Percentiles rank a stretch among this genome's conserved stretches.
Conservation (phyloP, 2,888 invertebrate genomes). For the Adelphocoris suturalis region DNA sequence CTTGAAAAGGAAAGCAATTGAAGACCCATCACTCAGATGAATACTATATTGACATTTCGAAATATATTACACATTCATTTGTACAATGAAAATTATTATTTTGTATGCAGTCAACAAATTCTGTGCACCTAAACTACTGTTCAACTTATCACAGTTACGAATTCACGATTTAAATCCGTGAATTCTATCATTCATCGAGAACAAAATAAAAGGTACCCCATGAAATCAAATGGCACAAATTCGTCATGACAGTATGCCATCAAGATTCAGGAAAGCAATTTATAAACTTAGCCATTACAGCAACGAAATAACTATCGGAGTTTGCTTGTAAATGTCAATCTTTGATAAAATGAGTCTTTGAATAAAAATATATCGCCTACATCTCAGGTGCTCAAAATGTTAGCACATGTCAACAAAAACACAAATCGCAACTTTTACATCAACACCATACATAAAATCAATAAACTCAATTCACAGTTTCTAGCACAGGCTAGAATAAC, state of each 20-base stretch:
- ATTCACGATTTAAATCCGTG: slow-evolving; percentile 55
- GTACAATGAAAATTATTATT: slow-evolving; percentile 68
- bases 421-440: slow-evolving; percentile 37
- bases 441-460: slow-evolving; percentile 63
- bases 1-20: background rate
- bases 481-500: slow-evolving; percentile 64
- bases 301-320: slow-evolving; percentile 13
- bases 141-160: slow-evolving; percentile 71
- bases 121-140: slow-evolving; percentile 68
- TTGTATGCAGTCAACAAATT: slow-evolving; percentile 69
- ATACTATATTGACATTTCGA: slow-evolving; percentile 67
- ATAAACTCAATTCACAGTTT: slow-evolving; percentile 67
- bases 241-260: slow-evolving; percentile 63
- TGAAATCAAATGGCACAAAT: slow-evolving; percentile 66
- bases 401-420: slow-evolving; percentile 52
- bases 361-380: slow-evolving; percentile 36
- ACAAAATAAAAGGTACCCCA: slow-evolving; percentile 52
- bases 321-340: slow-evolving; percentile 7
- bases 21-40: slow-evolving; percentile 52
- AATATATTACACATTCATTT: slow-evolving; percentile 69
- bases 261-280: background rate
- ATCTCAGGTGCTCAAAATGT: slow-evolving; percentile 25
- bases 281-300: slow-evolving; percentile 19
- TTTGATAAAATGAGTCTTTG: slow-evolving; percentile 42
- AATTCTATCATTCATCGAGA: slow-evolving; percentile 35